These are phyloP conservation scores for Mizuhopecten yessoensis DNA, from an alignment of 1,140 invertebrate species.

Conservation along the genomic window DNA sequence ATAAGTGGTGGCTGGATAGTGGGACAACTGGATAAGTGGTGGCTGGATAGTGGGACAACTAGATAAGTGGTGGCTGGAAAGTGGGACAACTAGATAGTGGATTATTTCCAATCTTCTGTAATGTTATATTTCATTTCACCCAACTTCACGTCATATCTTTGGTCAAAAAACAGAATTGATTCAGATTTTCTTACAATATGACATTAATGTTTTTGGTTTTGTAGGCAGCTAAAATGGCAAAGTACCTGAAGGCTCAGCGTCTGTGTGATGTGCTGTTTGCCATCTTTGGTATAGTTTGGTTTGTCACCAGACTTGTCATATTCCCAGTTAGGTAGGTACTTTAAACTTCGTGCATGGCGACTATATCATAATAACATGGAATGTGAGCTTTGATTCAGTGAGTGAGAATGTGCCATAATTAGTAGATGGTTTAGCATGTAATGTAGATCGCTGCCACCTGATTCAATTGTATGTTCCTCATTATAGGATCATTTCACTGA, in stretches of 20 bases:
- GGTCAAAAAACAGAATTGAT: too few relatives aligned
- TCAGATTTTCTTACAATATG: too few relatives aligned
- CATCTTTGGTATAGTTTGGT: conserved; percentile 73
- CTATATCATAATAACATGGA: neutral
- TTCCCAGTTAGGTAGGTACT: conserved; percentile 85
- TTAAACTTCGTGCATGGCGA: neutral
- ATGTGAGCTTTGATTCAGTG: neutral
- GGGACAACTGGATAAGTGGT: too few relatives aligned
- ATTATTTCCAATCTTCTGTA: too few relatives aligned
- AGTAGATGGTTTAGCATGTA: neutral
- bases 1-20: too few relatives aligned
- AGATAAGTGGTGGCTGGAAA: too few relatives aligned
- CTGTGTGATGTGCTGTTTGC: conserved; percentile 92
- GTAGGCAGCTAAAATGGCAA: conserved; percentile 65
- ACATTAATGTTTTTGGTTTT: conserved; percentile 41
- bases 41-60: too few relatives aligned
- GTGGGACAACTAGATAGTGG: too few relatives aligned
- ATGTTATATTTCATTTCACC: too few relatives aligned
- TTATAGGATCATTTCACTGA: too few relatives aligned
- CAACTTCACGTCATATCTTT: too few relatives aligned
- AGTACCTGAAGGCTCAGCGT: conserved; percentile 93
- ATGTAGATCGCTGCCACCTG: neutral
- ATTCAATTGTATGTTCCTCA: neutral
- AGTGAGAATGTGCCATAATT: neutral
- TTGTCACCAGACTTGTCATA: conserved; percentile 84